Percentiles rank a stretch among this genome's conserved stretches.
Conservation (phyloP, 2,888 invertebrate genomes). For the Barypeithes pellucidus region DNA sequence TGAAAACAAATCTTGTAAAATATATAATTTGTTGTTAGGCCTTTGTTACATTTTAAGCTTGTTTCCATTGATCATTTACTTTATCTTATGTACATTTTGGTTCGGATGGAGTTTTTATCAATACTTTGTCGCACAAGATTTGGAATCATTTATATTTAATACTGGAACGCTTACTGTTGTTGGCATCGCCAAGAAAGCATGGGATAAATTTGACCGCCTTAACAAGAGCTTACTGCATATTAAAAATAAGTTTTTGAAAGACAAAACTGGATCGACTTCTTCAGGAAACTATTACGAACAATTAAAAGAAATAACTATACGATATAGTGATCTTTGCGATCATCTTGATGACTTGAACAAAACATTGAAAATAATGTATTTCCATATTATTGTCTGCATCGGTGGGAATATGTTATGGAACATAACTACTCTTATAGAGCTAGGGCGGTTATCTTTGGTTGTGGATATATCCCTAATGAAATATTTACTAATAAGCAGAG, state of each 20-base stretch:
- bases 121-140: background rate
- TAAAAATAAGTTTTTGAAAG: background rate
- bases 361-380: background rate
- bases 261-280: background rate
- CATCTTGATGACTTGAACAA: background rate
- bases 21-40: background rate
- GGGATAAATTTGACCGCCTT: background rate
- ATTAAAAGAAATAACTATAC: background rate
- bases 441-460: background rate
- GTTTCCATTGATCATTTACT: background rate
- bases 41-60: background rate
- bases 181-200: background rate
- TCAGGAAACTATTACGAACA: background rate
- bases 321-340: background rate
- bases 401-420: slow-evolving; percentile 6
- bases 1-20: background rate
- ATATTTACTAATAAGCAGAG: background rate
- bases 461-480: background rate
- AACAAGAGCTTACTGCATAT: background rate
- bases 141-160: background rate
- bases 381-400: background rate
- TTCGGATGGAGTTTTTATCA: slow-evolving; percentile 1
- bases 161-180: background rate
- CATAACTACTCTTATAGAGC: background rate
- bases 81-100: background rate